A percentile compares a stretch with the other conserved stretches of the same genome.
Evolutionary conservation across 1,140 invertebrate species (phyloP).

Genomic region (Triops cancriformis): DNA sequence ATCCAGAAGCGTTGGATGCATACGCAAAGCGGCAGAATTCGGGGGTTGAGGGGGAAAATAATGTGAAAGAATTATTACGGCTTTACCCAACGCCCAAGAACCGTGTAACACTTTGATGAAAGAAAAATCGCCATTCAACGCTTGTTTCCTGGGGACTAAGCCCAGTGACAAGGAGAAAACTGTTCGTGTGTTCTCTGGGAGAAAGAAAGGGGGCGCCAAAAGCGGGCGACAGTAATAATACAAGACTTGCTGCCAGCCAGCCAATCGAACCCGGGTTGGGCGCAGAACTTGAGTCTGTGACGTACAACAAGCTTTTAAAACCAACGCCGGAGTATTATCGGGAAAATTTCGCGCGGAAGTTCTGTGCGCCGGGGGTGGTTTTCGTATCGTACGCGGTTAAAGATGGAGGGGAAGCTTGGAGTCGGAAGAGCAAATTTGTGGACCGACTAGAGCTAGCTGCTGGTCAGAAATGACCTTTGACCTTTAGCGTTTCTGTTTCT

Average conservation of each 20-base stretch:
- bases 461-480: background rate
- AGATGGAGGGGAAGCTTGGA: background rate
- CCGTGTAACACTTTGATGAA: conserved; percentile 10
- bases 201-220: background rate
- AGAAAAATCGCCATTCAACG: conserved; percentile 1
- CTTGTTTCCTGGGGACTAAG: background rate
- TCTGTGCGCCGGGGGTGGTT: no score
- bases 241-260: background rate
- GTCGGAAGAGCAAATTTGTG: background rate
- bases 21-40: no score
- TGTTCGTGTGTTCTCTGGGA: background rate
- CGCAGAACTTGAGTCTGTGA: background rate
- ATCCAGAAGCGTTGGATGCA: background rate
- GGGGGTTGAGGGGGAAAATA: background rate
- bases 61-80: background rate
- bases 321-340: no score
- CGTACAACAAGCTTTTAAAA: background rate
- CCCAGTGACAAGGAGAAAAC: background rate
- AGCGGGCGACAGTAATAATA: background rate
- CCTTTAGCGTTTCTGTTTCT: background rate
- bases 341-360: no score
- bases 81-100: background rate
- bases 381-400: no score
- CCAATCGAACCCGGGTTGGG: background rate
- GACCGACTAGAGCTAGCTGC: background rate